Base-by-base conservation (phyloP, 1,140 invertebrate genomes). In the Coelopa frigida region DNA sequence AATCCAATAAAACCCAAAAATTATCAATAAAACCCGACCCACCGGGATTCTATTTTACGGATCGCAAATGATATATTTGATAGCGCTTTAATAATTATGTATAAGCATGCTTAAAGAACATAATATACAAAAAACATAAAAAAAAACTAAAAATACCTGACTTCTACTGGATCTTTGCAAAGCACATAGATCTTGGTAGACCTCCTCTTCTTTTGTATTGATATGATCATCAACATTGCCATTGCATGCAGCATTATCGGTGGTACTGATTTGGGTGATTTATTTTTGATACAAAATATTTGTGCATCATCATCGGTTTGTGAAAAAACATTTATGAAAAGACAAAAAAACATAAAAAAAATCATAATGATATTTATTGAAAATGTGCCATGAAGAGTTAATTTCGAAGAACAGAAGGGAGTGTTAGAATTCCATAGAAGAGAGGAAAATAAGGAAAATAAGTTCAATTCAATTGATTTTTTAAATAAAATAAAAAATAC, bases 181-280 rank as follows among this genome's bases (percentile, higher is more conserved):
- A 35, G 63, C 65, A 57, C 69, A 70, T 50, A 71, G 56, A 50
- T 71, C 68, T 59, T 71, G 67, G 51, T 70, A 70, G 41, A 70
- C 68, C 50, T 70, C 68, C 51, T 71, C 70, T 49, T 70, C 69
- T 61, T 69, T 71, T 37, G 61, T 62, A 52, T 71, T 64, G 48
- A 56, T 67, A 46, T 66, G 58, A 50, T 70, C 66, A 50, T 69
- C 65, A 56, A 54, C 65, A 43, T 58, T 59, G 57, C 64, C 64
- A 58, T 70, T 65, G 51, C 59, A 68, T 58, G 56, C 64, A 64
- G 58, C 59, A 55, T 66, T 63, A 50, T 70, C 66, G 52, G 52
- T 59, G 44, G 65, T 67, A 58, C 66, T 69, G 55, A 37, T 22
- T 37, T 33, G n/a, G n/a, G n/a, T n/a, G n/a, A n/a, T 26, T 20